Conservation (phyloP, 2,797 vertebrate genomes). For the Meda fulgida region DNA sequence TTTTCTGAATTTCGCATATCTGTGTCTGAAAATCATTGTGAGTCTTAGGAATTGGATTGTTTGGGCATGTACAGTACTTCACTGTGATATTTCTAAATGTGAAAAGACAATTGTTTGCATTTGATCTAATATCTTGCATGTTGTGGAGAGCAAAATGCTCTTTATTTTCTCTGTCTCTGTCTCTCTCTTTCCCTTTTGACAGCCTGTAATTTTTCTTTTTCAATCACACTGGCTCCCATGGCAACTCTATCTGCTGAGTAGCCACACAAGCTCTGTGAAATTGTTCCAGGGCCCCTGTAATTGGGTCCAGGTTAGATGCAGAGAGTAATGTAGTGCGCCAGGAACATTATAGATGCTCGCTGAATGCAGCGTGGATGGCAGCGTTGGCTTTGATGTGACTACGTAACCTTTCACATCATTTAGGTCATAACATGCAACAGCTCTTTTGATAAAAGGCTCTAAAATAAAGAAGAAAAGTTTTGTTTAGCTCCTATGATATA, state of each 20-base stretch:
- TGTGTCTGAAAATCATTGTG: background rate
- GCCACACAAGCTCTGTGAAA: constrained; percentile 64
- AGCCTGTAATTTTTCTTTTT: constrained; percentile 69
- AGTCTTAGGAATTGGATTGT: background rate
- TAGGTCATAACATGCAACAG: constrained; percentile 3
- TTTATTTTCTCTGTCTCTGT: constrained; percentile 33
- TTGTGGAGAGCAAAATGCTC: constrained; percentile 19
- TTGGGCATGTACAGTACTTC: background rate
- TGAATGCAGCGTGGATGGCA: constrained; percentile 12
- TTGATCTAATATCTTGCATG: constrained; percentile 51
- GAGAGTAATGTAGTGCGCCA: constrained; percentile 47
- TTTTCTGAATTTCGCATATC: background rate
- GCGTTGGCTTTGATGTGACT: constrained; percentile 45
- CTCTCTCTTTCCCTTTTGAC: constrained; percentile 57
- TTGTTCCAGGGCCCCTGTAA: constrained; percentile 63
- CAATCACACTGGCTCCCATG: constrained; percentile 65
- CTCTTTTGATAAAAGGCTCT: constrained; percentile 35
- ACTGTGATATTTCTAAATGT: constrained; percentile 26
- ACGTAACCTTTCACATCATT: constrained; percentile 26
- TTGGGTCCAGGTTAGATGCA: constrained; percentile 63
- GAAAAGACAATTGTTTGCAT: constrained; percentile 51
- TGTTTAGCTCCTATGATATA: background rate
- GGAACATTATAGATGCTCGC: constrained; percentile 31
- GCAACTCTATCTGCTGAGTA: constrained; percentile 69
- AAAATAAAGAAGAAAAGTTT: constrained; percentile 35